These are phyloP conservation scores for Rhamphomyia laevipes DNA, from an alignment of 2,888 invertebrate species.

Conservation along the genomic window DNA sequence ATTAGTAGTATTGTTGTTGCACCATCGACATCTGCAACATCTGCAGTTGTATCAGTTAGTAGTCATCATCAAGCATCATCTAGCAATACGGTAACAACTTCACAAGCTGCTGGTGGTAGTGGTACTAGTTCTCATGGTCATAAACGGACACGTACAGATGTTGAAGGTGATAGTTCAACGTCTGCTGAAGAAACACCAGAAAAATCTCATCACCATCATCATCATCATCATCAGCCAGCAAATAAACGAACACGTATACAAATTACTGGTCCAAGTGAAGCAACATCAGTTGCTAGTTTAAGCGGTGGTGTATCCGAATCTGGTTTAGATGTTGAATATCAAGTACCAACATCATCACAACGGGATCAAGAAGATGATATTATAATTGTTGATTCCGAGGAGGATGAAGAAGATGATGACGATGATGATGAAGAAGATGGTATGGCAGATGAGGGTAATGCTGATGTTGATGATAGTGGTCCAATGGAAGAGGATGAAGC, in stretches of 20 bases:
- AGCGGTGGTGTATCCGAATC: slow-evolving; percentile 43
- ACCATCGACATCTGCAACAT: slow-evolving; percentile 22
- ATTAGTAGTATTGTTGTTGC: slow-evolving; percentile 7
- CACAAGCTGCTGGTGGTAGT: slow-evolving; percentile 40
- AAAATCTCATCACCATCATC: slow-evolving; percentile 23
- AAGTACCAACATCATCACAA: slow-evolving; percentile 78
- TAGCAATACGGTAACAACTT: slow-evolving; percentile 55
- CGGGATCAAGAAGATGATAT: slow-evolving; percentile 78
- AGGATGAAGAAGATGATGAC: slow-evolving; percentile 48
- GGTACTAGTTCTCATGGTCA: slow-evolving; percentile 30
- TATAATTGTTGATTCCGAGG: slow-evolving; percentile 68
- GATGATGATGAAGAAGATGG: slow-evolving; percentile 46
- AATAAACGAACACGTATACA: slow-evolving; percentile 32
- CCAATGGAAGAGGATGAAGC: slow-evolving; percentile 38
- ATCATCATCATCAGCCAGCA: slow-evolving; percentile 15
- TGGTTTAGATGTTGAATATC: slow-evolving; percentile 55
- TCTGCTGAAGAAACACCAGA: slow-evolving; percentile 36
- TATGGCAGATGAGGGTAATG: slow-evolving; percentile 43
- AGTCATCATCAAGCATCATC: slow-evolving; percentile 43
- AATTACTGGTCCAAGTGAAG: slow-evolving; percentile 25
- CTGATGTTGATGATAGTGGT: slow-evolving; percentile 42
- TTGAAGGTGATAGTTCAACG: slow-evolving; percentile 43
- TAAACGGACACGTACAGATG: slow-evolving; percentile 46
- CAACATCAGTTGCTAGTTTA: slow-evolving; percentile 20
- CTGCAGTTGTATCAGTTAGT: slow-evolving; percentile 35